phyloP scores from a whole-genome alignment of 1,140 invertebrate species.

The Drosophila erecta region DNA sequence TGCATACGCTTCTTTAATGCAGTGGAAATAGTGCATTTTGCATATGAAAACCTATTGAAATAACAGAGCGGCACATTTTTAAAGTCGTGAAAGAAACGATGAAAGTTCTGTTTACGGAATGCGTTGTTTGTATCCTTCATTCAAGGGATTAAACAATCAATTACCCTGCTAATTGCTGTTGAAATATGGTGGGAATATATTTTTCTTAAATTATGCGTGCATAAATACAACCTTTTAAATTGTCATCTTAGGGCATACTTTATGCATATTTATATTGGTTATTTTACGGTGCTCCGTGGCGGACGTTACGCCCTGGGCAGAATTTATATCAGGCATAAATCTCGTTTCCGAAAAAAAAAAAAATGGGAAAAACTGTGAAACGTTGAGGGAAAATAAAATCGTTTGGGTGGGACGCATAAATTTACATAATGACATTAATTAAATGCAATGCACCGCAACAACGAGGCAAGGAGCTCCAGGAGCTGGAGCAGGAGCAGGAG shows the following conservation, averaged over 20 bases:
- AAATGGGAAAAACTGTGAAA: slow-evolving; percentile 40
- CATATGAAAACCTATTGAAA: not conserved
- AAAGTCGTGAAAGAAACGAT: too few relatives aligned
- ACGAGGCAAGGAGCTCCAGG: slow-evolving; percentile 2
- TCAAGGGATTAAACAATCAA: slow-evolving; percentile 43
- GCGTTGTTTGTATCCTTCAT: not conserved
- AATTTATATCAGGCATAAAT: slow-evolving; percentile 74
- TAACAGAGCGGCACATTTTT: too few relatives aligned
- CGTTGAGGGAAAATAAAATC: slow-evolving; percentile 47
- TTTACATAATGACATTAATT: slow-evolving; percentile 80
- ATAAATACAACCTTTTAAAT: slow-evolving; percentile 52
- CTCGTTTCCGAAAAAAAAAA: slow-evolving; percentile 30
- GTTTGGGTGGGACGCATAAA: slow-evolving; percentile 65
- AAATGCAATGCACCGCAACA: slow-evolving; percentile 62
- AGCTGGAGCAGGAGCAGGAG: slow-evolving; percentile 7
- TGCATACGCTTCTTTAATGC: not conserved
- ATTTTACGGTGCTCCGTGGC: slow-evolving; percentile 5
- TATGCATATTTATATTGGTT: slow-evolving; percentile 50
- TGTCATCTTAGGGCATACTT: slow-evolving; percentile 54
- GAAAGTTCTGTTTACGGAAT: too few relatives aligned
- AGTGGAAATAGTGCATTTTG: not conserved
- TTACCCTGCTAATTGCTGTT: slow-evolving; percentile 39
- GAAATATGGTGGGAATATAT: slow-evolving; percentile 15
- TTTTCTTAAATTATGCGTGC: slow-evolving; percentile 26
- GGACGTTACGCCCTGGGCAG: slow-evolving; percentile 21